Conservation (phyloP, 1,140 invertebrate genomes). For the Drosophila littoralis region DNA sequence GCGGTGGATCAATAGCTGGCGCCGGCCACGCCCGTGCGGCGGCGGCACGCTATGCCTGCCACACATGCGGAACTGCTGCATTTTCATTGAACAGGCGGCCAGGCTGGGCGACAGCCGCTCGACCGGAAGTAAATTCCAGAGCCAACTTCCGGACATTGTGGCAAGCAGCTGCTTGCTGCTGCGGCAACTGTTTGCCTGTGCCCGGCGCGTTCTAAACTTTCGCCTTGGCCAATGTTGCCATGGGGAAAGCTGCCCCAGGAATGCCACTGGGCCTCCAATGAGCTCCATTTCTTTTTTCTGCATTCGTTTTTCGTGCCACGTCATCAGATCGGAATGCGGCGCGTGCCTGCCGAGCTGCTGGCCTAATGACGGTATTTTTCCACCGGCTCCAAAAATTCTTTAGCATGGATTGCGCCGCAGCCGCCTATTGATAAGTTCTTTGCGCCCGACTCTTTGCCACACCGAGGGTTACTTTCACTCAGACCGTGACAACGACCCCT, state of each 20-base stretch:
- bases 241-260: conserved; percentile 46
- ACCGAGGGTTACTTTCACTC: conserved; percentile 81
- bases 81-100: conserved; percentile 78
- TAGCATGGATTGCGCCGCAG: conserved; percentile 11
- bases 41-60: conserved; percentile 35
- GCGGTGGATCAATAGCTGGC: conserved; percentile 79
- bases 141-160: conserved; percentile 61
- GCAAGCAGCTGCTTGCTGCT: neutral
- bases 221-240: conserved; percentile 77
- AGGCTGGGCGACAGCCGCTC: conserved; percentile 39
- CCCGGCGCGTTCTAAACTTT: conserved; percentile 63
- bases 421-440: conserved; percentile 63
- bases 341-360: conserved; percentile 60
- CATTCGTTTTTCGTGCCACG: conserved; percentile 45
- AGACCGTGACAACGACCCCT: conserved; percentile 37
- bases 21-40: conserved; percentile 64
- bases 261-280: conserved; percentile 19
- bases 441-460: conserved; percentile 73
- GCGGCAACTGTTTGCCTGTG: conserved; percentile 43
- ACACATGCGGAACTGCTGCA: conserved; percentile 83
- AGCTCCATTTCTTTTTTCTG: conserved; percentile 40
- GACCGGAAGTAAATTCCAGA: conserved; percentile 76
- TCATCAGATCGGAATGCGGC: conserved; percentile 74
- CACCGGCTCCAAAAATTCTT: conserved; percentile 75
- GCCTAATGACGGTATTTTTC: conserved; percentile 80